phyloP scores from a whole-genome alignment of 2,797 vertebrate species.

The Microhierax caerulescens region DNA sequence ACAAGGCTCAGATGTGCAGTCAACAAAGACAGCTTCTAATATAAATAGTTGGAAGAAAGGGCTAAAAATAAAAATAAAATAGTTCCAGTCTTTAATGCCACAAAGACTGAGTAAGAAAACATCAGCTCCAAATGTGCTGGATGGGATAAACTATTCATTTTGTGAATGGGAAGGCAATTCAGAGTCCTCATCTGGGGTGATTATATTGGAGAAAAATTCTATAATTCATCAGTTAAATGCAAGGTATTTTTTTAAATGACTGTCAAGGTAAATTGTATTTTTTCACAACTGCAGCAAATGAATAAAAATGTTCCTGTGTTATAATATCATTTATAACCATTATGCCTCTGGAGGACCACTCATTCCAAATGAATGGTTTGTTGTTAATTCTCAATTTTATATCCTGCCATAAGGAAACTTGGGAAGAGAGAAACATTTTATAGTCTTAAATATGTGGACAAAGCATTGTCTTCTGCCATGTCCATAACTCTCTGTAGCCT shows the following conservation, averaged over 20 bases:
- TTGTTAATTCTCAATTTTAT: constrained; percentile 26
- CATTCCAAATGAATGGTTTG: neutral
- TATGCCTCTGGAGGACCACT: neutral
- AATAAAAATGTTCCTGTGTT: neutral
- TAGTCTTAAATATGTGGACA: neutral
- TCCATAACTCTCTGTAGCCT: neutral
- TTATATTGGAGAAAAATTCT: constrained; percentile 37
- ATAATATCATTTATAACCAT: constrained; percentile 24
- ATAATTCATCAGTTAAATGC: constrained; percentile 7
- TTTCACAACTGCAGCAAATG: neutral
- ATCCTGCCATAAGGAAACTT: neutral
- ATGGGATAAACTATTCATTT: constrained; percentile 38
- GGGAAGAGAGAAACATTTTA: neutral
- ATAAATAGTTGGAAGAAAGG: neutral
- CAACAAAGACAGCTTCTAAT: neutral
- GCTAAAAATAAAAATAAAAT: neutral
- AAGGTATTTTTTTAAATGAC: constrained; percentile 15
- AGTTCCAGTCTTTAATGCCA: neutral
- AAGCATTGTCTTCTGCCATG: neutral
- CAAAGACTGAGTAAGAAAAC: neutral
- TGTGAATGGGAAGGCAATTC: constrained; percentile 20
- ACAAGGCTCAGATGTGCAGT: neutral
- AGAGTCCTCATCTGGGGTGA: neutral
- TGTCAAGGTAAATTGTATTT: constrained; percentile 14
- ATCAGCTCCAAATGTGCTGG: neutral